Evolutionary conservation across 2,797 vertebrate species (phyloP), one percentile per base, ranked within the genome.

Genomic region (Hippoglossus hippoglossus): DNA sequence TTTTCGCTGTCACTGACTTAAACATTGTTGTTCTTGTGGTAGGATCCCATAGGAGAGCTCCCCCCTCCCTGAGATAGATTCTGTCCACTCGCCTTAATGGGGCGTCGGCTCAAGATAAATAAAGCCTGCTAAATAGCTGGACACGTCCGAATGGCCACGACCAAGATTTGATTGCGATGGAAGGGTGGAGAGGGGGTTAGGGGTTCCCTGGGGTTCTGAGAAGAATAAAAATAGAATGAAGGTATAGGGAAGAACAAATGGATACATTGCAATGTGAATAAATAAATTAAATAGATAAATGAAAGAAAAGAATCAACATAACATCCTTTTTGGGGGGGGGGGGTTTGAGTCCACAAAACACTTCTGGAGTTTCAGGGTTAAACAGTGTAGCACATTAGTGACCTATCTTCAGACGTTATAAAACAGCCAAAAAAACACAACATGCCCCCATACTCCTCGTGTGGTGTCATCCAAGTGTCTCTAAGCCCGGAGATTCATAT

Each of bases 1-100:
- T 75, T 75, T 67, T 65, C 26, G 15, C 75, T 73, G 64, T 78
- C 71, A 77, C 75, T 63, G 74, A 80, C 71, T 80, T 82, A 75
- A 79, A 80, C 77, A 85, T 90, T 82, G 72, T 82, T 84, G 73
- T 83, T 80, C 63, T 54, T 53, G 64, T 41, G 63, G 62, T 66
- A 59, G 58, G 63, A 60, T 39, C 31, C 73, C 49, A 39, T 21
- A 56, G 31, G 34, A 60, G 31, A 67, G 4, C 5, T 21, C 12
- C 21, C 22, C 24, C 53, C 53, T 28, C 22, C 22, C 11, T 62
- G 49, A 71, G 53, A 80, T 84, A 59, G 58, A 52, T 49, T 58
- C 28, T 50, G 41, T 63, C 52, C 12, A 15, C 47, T 68, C 0
- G 10, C 67, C 64, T 61, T 80, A 76, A 76, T 74, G 52, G 73